These are phyloP conservation scores for Holothuria scabra DNA, from an alignment of 53 echinoderm and acorn worm species.

Conservation along the genomic window DNA sequence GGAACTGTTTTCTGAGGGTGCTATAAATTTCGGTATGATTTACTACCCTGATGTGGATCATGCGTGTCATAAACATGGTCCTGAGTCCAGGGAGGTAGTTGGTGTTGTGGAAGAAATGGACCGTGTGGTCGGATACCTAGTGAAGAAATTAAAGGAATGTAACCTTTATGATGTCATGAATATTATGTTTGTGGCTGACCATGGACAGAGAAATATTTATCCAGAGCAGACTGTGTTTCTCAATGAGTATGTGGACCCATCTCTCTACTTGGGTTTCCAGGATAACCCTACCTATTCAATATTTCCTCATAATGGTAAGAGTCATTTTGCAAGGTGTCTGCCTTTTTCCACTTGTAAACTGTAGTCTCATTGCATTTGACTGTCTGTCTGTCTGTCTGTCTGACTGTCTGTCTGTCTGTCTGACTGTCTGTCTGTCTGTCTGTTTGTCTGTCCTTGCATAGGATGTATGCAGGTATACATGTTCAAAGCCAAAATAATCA, in stretches of 20 bases:
- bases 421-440: too few species aligned
- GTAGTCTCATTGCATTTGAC: too few species aligned
- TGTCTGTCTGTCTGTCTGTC: too few species aligned
- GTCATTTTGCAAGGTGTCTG: not conserved
- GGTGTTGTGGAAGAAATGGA: constrained; percentile 71
- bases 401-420: too few species aligned
- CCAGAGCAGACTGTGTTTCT: constrained; percentile 43
- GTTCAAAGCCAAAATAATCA: too few species aligned
- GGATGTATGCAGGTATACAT: too few species aligned
- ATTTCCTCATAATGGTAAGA: constrained; percentile 69
- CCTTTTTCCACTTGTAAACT: not conserved
- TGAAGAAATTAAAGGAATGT: constrained; percentile 56
- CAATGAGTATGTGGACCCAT: constrained; percentile 61
- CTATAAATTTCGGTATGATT: constrained; percentile 82
- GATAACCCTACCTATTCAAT: constrained; percentile 65
- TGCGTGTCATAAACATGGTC: constrained; percentile 84
- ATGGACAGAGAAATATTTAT: constrained; percentile 74
- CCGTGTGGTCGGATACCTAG: constrained; percentile 66
- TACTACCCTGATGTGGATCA: constrained; percentile 92
- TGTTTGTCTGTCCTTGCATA: too few species aligned
- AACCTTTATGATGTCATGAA: constrained; percentile 66
- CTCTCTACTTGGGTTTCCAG: constrained; percentile 47
- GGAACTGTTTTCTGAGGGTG: constrained; percentile 64
- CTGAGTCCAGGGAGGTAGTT: constrained; percentile 61
- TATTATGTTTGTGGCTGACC: constrained; percentile 84